Evolutionary conservation across 1,140 invertebrate species (phyloP), one percentile per base, ranked within the genome.

Genomic region (Microplitis demolitor): DNA sequence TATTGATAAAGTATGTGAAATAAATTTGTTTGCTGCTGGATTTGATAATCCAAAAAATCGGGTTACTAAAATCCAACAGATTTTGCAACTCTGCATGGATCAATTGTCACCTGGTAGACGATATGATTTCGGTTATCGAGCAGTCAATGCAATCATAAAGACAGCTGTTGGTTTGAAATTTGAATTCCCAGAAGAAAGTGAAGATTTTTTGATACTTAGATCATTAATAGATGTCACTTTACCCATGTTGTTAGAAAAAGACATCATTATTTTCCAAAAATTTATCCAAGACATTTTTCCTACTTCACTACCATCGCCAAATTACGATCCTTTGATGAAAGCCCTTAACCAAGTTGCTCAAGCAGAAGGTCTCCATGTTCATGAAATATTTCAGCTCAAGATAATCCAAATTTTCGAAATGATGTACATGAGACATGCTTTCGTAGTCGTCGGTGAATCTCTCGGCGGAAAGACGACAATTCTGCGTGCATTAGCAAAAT

Each of bases 221-320:
- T 91, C 92, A 0, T 88, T 94, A 64, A 87, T 92, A 60, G 91
- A 93, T 79, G 88, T 93, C 16, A 92, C 91, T 83, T 79, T 92
- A 16, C 90, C 92, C 0, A 92, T 91, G 78, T 91, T 94, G 77
- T 81, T 89, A 62, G 85, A 86, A 51, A 72, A 83, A 72, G 92
- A 93, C 76, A 80, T 92, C 33, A 86, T 89, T 1, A 81, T 92
- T 11, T 93, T 93, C 66, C 75, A 91, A 73, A 89, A 88, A 53
- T 91, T 93, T 56, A 87, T 93, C 5, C 88, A 88, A 33, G 90
- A 93, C 82, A 79, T 91, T 39, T 93, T 94, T 83, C 90, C 91
- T 13, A n/a, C 9, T n/a, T 11, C 77, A n/a, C 76, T 90, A 24
- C 87, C 90, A 3, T 79, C 84, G 66, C 83, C 89, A 5, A 88